phyloP scores from a whole-genome alignment of 1,140 invertebrate species.

The Zelostemma sp. region DNA sequence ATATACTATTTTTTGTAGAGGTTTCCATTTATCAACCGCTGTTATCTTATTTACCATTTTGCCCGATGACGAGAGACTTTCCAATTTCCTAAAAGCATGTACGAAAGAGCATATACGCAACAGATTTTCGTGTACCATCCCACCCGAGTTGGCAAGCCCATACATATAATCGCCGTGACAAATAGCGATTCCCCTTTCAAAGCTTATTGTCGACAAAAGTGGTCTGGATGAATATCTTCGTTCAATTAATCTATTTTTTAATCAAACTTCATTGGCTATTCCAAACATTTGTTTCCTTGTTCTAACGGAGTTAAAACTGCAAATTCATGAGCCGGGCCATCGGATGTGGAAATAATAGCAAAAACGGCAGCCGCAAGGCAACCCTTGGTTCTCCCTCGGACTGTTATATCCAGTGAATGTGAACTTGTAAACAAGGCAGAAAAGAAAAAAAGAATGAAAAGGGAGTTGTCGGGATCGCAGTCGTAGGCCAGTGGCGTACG shows the following conservation, averaged over 20 bases:
- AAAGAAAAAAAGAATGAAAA: slow-evolving; percentile 34
- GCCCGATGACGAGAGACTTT: slow-evolving; percentile 10
- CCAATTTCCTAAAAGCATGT: slow-evolving; percentile 36
- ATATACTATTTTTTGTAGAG: slow-evolving; percentile 22
- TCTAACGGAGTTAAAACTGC: slow-evolving; percentile 27
- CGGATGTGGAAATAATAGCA: slow-evolving; percentile 44
- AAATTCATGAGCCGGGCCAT: slow-evolving; percentile 34
- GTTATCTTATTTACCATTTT: slow-evolving; percentile 13
- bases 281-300: not conserved
- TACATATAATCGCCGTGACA: slow-evolving; percentile 17
- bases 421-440: slow-evolving; percentile 41
- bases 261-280: not conserved
- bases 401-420: slow-evolving; percentile 41
- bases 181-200: slow-evolving; percentile 27
- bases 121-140: slow-evolving; percentile 8
- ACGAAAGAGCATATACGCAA: slow-evolving; percentile 5
- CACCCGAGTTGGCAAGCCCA: slow-evolving; percentile 15
- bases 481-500: slow-evolving; percentile 28
- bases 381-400: slow-evolving; percentile 42
- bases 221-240: no score
- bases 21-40: slow-evolving; percentile 10
- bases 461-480: slow-evolving; percentile 34
- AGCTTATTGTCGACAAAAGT: no score
- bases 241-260: not conserved
- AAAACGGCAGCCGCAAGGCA: slow-evolving; percentile 23